These are phyloP conservation scores for Grammomys dolichurus DNA, from an alignment of 2,113 vertebrate genomes.

Conservation along the genomic window DNA sequence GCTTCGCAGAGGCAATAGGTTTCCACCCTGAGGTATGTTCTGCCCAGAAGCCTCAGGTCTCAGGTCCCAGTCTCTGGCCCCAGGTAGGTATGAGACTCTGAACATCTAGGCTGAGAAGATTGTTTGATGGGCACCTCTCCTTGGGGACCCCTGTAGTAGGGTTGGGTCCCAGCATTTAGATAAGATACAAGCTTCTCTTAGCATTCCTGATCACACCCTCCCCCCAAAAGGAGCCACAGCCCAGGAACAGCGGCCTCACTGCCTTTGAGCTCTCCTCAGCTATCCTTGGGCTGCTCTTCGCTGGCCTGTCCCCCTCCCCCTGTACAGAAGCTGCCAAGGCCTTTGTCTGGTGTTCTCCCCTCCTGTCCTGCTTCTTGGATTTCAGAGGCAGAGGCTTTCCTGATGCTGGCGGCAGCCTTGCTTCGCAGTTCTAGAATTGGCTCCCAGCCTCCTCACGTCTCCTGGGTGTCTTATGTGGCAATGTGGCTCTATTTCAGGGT, in stretches of 20 bases:
- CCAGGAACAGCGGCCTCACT: neutral
- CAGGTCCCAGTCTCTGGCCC: neutral
- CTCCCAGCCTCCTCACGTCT: neutral
- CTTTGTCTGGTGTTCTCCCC: neutral
- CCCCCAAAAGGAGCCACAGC: neutral
- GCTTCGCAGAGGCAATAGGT: neutral
- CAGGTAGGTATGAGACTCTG: neutral
- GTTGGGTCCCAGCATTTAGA: too few species aligned
- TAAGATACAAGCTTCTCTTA: neutral
- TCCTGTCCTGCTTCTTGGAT: constrained; percentile 43
- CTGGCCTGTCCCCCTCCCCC: neutral
- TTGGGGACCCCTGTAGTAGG: neutral
- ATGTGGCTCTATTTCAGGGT: constrained; percentile 35
- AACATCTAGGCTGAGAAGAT: neutral
- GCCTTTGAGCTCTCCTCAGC: neutral
- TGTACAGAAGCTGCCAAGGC: neutral
- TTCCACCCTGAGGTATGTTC: neutral
- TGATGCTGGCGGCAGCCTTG: neutral
- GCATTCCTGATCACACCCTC: rapidly evolving
- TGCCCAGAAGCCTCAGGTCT: too few species aligned
- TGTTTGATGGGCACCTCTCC: neutral
- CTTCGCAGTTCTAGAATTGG: constrained; percentile 43
- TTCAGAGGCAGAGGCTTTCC: constrained; percentile 60
- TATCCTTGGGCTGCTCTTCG: neutral
- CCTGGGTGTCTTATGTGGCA: constrained; percentile 54